Conservation (phyloP, 2,797 vertebrate genomes). For the Muscicapa striata region DNA sequence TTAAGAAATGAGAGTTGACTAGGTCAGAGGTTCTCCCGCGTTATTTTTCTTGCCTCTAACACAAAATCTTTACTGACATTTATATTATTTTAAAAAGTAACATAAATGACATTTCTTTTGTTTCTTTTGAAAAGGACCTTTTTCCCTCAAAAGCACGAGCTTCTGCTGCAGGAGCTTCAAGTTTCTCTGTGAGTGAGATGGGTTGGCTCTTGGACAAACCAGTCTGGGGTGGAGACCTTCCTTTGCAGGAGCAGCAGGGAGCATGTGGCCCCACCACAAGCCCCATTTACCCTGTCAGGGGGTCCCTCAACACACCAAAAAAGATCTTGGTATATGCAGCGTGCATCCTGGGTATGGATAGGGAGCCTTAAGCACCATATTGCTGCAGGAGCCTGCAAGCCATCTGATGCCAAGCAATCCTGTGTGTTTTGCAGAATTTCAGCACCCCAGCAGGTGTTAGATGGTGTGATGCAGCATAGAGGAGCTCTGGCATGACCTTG, state of each 20-base stretch:
- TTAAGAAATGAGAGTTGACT: background rate
- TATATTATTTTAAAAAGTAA: background rate
- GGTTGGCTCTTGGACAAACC: background rate
- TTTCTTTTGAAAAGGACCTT: background rate
- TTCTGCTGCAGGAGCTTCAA: background rate
- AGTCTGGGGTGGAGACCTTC: accelerated
- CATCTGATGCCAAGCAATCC: accelerated
- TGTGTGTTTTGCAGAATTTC: background rate
- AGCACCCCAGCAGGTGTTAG: background rate
- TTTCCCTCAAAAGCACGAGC: background rate
- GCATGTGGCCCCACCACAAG: accelerated
- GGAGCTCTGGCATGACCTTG: background rate
- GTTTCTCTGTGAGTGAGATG: background rate
- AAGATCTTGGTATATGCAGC: accelerated
- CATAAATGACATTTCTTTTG: background rate
- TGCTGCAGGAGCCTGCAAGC: background rate
- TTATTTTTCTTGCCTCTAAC: constrained; percentile 5
- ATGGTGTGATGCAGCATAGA: background rate
- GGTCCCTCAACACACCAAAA: background rate
- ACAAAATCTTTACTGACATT: background rate
- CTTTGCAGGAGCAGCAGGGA: background rate
- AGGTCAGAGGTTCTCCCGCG: background rate
- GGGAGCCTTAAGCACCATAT: accelerated
- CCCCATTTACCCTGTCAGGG: background rate
- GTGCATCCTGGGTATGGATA: background rate